Evolutionary conservation across 1,140 invertebrate genomes (phyloP).

Genomic region (Pseudomyrmex gracilis): DNA sequence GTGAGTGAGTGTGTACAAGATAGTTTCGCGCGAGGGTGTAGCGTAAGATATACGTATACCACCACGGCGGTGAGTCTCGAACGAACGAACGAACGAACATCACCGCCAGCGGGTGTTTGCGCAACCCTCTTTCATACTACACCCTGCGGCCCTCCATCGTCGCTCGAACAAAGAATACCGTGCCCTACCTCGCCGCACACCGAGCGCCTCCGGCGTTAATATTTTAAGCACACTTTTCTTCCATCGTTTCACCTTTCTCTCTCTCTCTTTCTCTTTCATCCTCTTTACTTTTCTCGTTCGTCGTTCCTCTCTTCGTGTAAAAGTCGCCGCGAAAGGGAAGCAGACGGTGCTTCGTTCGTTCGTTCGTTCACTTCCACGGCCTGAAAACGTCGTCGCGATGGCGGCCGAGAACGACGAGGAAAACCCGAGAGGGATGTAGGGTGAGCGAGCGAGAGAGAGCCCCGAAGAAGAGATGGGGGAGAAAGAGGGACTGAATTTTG

Average conservation of each 20-base stretch:
- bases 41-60: background rate
- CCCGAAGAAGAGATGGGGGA: constrained; percentile 24
- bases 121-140: constrained; percentile 71
- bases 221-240: constrained; percentile 86
- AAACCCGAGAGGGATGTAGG: constrained; percentile 29
- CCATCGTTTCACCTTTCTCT: constrained; percentile 60
- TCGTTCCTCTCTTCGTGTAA: constrained; percentile 31
- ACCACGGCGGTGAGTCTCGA: background rate
- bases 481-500: constrained; percentile 83
- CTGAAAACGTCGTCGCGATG: constrained; percentile 45
- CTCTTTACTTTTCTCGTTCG: constrained; percentile 59
- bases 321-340: constrained; percentile 50
- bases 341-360: constrained; percentile 52
- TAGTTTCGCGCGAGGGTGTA: background rate
- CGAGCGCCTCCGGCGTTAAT: constrained; percentile 84
- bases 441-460: background rate
- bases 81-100: constrained; percentile 62
- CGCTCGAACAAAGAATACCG: constrained; percentile 81
- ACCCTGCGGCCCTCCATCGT: constrained; percentile 71
- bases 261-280: constrained; percentile 30
- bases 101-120: constrained; percentile 81
- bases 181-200: constrained; percentile 63
- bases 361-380: constrained; percentile 40
- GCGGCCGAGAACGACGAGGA: constrained; percentile 22
- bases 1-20: constrained; percentile 1